Evolutionary conservation across 1,140 invertebrate genomes (phyloP).

Genomic region (Oscheius sp.): DNA sequence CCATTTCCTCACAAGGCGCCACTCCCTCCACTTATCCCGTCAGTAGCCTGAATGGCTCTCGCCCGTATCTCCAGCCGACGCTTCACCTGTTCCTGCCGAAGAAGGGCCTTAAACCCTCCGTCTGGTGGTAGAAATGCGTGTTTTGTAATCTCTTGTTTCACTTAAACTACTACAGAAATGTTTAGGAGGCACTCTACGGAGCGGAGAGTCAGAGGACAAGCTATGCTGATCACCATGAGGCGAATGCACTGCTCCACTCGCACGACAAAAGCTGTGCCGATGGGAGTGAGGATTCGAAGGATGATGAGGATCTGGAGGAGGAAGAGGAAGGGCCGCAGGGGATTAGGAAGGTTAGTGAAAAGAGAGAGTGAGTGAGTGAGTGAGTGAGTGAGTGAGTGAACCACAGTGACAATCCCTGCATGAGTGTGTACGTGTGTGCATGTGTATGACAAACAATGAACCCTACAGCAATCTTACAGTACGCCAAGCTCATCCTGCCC

Average conservation of each 20-base stretch:
- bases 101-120: not conserved
- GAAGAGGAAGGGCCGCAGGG: slow-evolving; percentile 48
- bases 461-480: slow-evolving; percentile 38
- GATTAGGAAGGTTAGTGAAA: slow-evolving; percentile 42
- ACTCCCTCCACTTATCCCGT: no score
- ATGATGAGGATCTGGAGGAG: slow-evolving; percentile 45
- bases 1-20: not conserved
- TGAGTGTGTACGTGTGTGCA: not conserved
- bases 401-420: not conserved
- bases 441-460: not conserved
- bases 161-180: slow-evolving; percentile 5
- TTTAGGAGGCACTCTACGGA: slow-evolving; percentile 48
- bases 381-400: not conserved
- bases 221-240: slow-evolving; percentile 40
- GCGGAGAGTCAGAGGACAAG: slow-evolving; percentile 23
- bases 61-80: not conserved
- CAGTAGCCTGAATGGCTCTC: not conserved
- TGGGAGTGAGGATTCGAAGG: slow-evolving; percentile 37
- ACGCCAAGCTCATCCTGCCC: slow-evolving; percentile 60
- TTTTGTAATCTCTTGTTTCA: not conserved
- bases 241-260: slow-evolving; percentile 43
- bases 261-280: slow-evolving; percentile 14
- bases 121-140: not conserved
- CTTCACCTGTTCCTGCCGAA: not conserved
- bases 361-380: not conserved